Evolutionary conservation across 1,140 invertebrate genomes (phyloP), one percentile per base, ranked within the genome.

Genomic region (Calephelis virginiensis): DNA sequence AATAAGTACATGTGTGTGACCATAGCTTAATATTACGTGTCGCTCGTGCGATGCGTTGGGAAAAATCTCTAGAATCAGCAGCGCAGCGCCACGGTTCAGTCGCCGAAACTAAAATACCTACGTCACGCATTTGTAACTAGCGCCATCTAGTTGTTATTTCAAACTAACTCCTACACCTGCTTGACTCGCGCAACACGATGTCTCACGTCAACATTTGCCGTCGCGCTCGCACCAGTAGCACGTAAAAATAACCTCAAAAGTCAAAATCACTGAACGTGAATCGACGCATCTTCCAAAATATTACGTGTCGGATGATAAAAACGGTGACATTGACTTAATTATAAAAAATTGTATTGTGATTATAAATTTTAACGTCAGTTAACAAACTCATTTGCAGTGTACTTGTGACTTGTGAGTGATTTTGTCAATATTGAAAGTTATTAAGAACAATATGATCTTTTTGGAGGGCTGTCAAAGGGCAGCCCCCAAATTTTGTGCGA

Each of bases 21-120:
- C 81, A 71, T 68, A 45, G 66, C 83, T 75, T 83, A 74, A 83
- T 65, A 70, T 72, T 75, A 76, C 73, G 76, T 78, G 71, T 81
- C 74, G 82, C 83, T 78, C 75, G 71, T 73, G 81, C 75, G 77
- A 80, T 87, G 83, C 80, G 82, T 85, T 85, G 72, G 71, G 83
- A 86, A 89, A 89, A 89, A 89, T 89, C 85, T 87, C 76, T 87
- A 88, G 81, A 89, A 86, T 85, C 78, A 85, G 81, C 77, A 83
- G 81, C 81, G 80, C 83, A 83, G 84, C 85, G 85, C 84, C 84
- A 76, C 83, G 83, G 81, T 80, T 82, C 85, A 75, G 83, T 84
- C 83, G 85, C 82, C 78, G 83, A 83, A 87, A 80, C 80, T 79
- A 82, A 75, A 70, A 59, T 59, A 59, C 37, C 76, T 69, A 89